phyloP scores from a whole-genome alignment of 2,797 vertebrate genomes.

The Scleropages formosus region DNA sequence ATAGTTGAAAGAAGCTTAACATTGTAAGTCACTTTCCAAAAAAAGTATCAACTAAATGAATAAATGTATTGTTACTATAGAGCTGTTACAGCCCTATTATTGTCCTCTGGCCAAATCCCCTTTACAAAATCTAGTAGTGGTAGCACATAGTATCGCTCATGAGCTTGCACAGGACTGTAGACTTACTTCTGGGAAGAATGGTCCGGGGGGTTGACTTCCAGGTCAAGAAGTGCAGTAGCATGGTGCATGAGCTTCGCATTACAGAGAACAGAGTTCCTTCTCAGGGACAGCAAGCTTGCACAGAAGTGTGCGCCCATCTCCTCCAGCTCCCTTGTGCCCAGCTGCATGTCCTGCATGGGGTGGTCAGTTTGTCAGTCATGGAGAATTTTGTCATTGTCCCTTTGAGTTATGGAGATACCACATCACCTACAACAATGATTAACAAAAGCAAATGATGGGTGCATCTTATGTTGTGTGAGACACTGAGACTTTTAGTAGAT shows the following conservation, averaged over 20 bases:
- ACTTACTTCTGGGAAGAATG: slow-evolving; percentile 76
- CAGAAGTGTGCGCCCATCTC: slow-evolving; percentile 91
- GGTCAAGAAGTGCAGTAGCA: slow-evolving; percentile 59
- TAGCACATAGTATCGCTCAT: no score
- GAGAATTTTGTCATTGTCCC: no score
- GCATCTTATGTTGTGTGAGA: no score
- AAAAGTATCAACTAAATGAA: no score
- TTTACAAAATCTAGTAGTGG: background rate
- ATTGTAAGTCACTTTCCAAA: no score
- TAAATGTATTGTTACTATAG: no score
- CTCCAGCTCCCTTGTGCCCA: slow-evolving; percentile 79
- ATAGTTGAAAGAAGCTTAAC: no score
- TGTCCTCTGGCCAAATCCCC: background rate
- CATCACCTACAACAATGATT: no score
- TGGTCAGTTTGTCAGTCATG: background rate
- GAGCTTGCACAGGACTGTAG: background rate
- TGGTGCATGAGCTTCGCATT: slow-evolving; percentile 64
- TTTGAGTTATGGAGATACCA: no score
- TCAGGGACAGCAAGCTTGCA: slow-evolving; percentile 78
- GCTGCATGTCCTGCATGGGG: slow-evolving; percentile 60
- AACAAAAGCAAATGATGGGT: no score
- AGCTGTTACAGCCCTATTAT: no score
- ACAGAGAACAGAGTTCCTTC: slow-evolving; percentile 68
- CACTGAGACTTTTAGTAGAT: no score
- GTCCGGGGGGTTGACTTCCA: slow-evolving; percentile 69